Evolutionary conservation across 2,113 vertebrate species (phyloP).

Genomic region (Tragelaphus imberbis): DNA sequence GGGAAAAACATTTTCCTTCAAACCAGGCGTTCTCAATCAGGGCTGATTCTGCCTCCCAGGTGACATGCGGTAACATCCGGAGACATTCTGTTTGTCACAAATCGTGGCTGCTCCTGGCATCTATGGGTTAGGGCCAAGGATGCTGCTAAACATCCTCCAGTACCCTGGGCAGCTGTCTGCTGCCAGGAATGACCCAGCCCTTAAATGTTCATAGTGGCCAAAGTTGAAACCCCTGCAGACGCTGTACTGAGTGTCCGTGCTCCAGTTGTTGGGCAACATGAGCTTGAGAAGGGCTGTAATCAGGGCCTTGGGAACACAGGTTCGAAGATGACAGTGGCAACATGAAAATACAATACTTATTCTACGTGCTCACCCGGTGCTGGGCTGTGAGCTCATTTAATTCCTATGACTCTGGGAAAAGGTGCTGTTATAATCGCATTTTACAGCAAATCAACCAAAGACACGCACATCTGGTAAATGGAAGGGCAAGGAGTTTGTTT

Average conservation of each 20-base stretch:
- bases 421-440: neutral
- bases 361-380: neutral
- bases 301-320: neutral
- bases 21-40: neutral
- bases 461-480: neutral
- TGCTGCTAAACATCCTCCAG: neutral
- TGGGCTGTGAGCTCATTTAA: neutral
- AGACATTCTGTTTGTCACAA: neutral
- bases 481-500: neutral
- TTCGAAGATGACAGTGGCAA: neutral
- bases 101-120: neutral
- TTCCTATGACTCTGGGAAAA: neutral
- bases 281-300: neutral
- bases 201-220: rapidly evolving
- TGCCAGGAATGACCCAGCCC: neutral
- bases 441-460: neutral
- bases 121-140: neutral
- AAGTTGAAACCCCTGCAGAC: neutral
- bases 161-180: neutral
- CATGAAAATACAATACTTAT: rapidly evolving
- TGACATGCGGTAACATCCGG: neutral
- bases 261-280: neutral
- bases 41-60: neutral
- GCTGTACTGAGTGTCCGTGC: neutral
- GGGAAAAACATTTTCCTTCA: neutral